Evolutionary conservation across 1,140 invertebrate genomes (phyloP).

Genomic region (Andrena cerasifolii): DNA sequence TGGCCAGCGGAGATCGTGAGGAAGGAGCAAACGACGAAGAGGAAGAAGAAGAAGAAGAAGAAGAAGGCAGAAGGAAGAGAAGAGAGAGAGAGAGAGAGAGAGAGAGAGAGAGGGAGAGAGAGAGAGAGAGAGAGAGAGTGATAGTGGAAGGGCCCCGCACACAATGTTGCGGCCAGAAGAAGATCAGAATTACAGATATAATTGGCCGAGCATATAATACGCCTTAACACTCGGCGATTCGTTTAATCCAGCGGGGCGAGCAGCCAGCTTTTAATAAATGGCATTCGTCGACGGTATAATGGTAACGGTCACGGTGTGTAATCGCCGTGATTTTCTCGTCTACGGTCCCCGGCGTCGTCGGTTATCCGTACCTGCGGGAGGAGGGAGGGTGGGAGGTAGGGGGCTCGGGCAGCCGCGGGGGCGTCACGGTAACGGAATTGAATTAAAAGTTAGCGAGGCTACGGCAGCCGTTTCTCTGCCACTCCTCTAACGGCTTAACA

Average conservation of each 20-base stretch:
- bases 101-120: constrained; percentile 23
- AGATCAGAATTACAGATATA: constrained; percentile 49
- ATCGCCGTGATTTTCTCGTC: constrained; percentile 66
- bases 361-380: constrained; percentile 12
- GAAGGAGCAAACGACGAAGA: neutral
- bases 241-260: constrained; percentile 37
- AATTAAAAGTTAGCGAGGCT: constrained; percentile 63
- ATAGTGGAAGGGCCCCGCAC: neutral
- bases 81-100: constrained; percentile 21
- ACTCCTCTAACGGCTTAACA: constrained; percentile 50
- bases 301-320: constrained; percentile 65
- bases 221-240: constrained; percentile 45
- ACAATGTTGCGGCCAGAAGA: neutral
- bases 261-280: constrained; percentile 57
- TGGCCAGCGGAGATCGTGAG: constrained; percentile 24
- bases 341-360: constrained; percentile 38
- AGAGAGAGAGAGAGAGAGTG: constrained; percentile 9
- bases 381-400: neutral
- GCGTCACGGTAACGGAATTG: constrained; percentile 57
- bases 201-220: constrained; percentile 43
- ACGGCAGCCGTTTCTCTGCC: constrained; percentile 48
- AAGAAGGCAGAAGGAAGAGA: constrained; percentile 10
- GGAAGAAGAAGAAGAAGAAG: constrained; percentile 21
- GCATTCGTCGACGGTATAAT: constrained; percentile 65
- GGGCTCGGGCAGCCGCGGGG: neutral